phyloP scores from a whole-genome alignment of 2,888 invertebrate species.

The Alsophila aescularia region DNA sequence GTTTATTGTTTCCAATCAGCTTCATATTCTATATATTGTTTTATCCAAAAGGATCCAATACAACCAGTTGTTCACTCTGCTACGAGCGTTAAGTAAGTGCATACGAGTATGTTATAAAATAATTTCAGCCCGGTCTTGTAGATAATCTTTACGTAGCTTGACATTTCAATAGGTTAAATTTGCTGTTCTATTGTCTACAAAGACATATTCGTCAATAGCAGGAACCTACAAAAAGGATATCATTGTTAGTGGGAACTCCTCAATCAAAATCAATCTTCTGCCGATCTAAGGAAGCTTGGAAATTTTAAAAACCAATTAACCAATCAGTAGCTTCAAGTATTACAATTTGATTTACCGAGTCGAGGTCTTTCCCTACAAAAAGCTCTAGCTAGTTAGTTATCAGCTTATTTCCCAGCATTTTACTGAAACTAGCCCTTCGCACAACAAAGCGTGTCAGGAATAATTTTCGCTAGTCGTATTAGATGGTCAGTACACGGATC shows the following conservation, averaged over 20 bases:
- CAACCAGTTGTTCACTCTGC: too few species aligned
- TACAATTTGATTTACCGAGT: too few species aligned
- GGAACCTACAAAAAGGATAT: background rate
- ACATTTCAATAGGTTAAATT: slow-evolving; percentile 5
- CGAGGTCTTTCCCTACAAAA: slow-evolving; percentile 7
- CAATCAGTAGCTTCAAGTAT: background rate
- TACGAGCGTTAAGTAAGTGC: too few species aligned
- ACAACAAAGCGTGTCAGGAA: slow-evolving; percentile 37
- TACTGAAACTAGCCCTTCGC: slow-evolving; percentile 29
- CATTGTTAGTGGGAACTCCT: background rate
- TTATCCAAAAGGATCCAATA: background rate
- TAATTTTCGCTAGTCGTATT: slow-evolving; percentile 34
- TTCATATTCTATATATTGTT: background rate
- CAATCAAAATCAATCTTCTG: too few species aligned
- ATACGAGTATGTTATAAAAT: background rate
- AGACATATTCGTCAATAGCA: background rate
- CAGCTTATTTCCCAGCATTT: slow-evolving; percentile 13
- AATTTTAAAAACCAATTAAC: too few species aligned
- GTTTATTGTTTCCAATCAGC: slow-evolving; percentile 3
- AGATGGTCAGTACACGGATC: slow-evolving; percentile 27
- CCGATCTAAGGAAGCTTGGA: too few species aligned
- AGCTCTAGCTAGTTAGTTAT: slow-evolving; percentile 12
- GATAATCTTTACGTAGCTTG: background rate
- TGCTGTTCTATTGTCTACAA: background rate
- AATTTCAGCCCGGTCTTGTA: background rate